These are phyloP conservation scores for Riparia riparia DNA, from an alignment of 2,113 vertebrate species.

Conservation along the genomic window DNA sequence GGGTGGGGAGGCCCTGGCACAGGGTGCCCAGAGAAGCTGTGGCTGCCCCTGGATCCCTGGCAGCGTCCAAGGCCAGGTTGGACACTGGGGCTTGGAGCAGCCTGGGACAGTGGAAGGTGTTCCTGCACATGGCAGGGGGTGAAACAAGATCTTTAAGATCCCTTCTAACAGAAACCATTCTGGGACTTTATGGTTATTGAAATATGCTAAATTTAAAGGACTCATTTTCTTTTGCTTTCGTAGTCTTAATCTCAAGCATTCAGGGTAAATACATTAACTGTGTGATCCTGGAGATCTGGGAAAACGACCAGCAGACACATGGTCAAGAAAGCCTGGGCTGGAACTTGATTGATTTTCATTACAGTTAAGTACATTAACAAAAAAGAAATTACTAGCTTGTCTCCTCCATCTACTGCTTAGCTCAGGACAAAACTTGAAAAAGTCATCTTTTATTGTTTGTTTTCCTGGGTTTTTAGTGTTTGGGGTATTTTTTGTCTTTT, in stretches of 20 bases:
- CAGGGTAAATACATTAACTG: not conserved
- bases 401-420: not conserved
- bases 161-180: not conserved
- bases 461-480: not conserved
- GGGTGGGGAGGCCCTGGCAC: not conserved
- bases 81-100: not conserved
- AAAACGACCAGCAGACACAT: not conserved
- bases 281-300: not conserved
- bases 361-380: not conserved
- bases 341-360: not conserved
- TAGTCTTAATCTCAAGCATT: not conserved
- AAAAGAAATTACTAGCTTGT: not conserved
- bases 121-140: not conserved
- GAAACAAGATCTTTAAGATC: fast-evolving
- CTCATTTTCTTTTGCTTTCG: not conserved
- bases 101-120: not conserved
- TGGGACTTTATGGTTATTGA: not conserved
- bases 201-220: not conserved
- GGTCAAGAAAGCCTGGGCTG: not conserved
- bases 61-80: not conserved
- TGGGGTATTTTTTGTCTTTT: too few species aligned
- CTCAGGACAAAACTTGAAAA: not conserved
- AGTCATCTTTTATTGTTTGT: not conserved
- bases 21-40: not conserved
- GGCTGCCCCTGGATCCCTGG: not conserved